phyloP scores from a whole-genome alignment of 2,888 invertebrate species.

The Pristionchus arcanus region DNA sequence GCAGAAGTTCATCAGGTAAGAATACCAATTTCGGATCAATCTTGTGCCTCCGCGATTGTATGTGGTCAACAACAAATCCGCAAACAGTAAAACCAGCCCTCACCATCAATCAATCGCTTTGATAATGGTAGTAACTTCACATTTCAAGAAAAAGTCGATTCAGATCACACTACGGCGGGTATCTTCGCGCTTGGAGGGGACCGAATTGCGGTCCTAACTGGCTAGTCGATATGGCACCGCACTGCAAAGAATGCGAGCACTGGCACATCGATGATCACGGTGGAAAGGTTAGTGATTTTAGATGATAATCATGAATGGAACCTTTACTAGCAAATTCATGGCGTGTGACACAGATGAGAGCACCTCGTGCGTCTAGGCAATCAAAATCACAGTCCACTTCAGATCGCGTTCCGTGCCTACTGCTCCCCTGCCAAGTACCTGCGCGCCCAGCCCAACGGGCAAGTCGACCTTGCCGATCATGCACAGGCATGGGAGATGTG shows the following conservation, averaged over 20 bases:
- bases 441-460: neutral
- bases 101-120: no score
- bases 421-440: neutral
- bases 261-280: neutral
- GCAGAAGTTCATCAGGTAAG: neutral
- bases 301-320: no score
- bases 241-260: neutral
- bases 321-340: no score
- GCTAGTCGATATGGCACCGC: neutral
- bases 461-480: neutral
- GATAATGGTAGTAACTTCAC: no score
- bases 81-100: no score
- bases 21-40: no score
- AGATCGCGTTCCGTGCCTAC: neutral
- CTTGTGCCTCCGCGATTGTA: no score
- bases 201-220: neutral
- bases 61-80: no score
- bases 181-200: neutral
- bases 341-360: no score
- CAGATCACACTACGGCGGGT: neutral
- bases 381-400: no score
- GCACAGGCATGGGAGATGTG: neutral
- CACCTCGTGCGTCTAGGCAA: no score
- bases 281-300: neutral
- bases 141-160: neutral